Evolutionary conservation across 2,113 vertebrate species (phyloP), one percentile per base, ranked within the genome.

Genomic region (Anolis sagrei): DNA sequence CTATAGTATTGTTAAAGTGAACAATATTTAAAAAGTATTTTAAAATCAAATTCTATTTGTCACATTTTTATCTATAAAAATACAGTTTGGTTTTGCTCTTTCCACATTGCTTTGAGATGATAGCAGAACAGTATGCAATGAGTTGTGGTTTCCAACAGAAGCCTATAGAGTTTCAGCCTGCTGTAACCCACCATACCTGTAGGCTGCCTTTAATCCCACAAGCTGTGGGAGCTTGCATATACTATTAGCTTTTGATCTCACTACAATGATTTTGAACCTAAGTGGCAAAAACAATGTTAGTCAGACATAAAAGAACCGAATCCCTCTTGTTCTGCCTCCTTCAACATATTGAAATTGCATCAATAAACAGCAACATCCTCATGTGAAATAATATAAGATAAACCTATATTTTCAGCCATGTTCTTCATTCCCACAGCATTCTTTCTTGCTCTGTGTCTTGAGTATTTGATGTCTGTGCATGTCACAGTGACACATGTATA

Each of bases 191-290:
- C 92, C 92, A 89, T 91, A 92, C 77, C 90, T 92, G 88, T 92
- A 88, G 92, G 88, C 88, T 92, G 89, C 83, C 92, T 96, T 95
- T 94, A 95, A 94, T 95, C 76, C 85, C 87, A 86, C 78, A 92
- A 88, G 73, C 90, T 87, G 78, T 61, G 78, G 90, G 86, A 94
- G 92, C 61, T 84, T 90, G 79, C 9, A 49, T 93, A 88, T 76
- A 83, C 29, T 80, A 86, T 91, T 93, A 89, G 68, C 90, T 91
- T 96, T 96, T 95, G 95, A 96, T 96, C 94, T 94, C 72, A 69
- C 49, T 90, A 92, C 89, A 93, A 82, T 91, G 83, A 92, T 89
- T 95, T 93, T 92, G 89, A 93, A 64, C 81, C 68, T 77, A 93
- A 86, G 81, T 92, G 79, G 89, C 75, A 88, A 91, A 87, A 91